Base-by-base conservation (phyloP, 2,113 vertebrate genomes). In the Passer montanus region DNA sequence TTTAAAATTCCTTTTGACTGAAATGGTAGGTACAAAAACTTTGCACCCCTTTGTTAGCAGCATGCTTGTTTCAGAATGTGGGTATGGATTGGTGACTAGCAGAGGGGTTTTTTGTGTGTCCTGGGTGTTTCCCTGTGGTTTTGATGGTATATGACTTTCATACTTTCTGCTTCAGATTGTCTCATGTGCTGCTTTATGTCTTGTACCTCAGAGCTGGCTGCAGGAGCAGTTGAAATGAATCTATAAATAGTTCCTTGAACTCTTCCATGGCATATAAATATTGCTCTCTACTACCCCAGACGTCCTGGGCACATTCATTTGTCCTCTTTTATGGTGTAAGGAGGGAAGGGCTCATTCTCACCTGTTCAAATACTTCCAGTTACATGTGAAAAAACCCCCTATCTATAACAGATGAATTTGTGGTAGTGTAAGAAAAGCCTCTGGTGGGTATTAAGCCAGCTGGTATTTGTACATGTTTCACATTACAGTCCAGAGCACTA, bases 341-440 rank as follows among this genome's bases (percentile, higher is more conserved):
- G 58, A 90, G 41, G 69, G 83, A 73, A 49, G 63, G 50, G 44
- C 64, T 84, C 66, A 82, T 94, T 83, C 69, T 94, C 92, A 97
- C 95, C 95, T 96, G 94, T 94, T 96, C 91, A 79, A 63, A 59
- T 89, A 84, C 62, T 92, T 97, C 95, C 83, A 86, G 82, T 94
- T 93, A 87, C 74, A 35, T 47, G 60, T 89, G 53, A 69, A 93
- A 95, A 93, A 60, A 8, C 0, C 4, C 59, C 41, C 90, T 92
- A 72, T 96, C 82, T 93, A 68, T 93, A 92, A 94, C 86, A 79
- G 76, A 96, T 96, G 94, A 94, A 86, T 93, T 89, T 76, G 50
- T 21, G 55, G 58, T 22, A 63, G 82, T 76, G 91, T 94, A 95
- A 96, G 73, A 62, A 86, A 91, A 93, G 63, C 92, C 82, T 81